Evolutionary conservation across 2,888 invertebrate genomes (phyloP), one percentile per base, ranked within the genome.

Genomic region (Ctena decussata): DNA sequence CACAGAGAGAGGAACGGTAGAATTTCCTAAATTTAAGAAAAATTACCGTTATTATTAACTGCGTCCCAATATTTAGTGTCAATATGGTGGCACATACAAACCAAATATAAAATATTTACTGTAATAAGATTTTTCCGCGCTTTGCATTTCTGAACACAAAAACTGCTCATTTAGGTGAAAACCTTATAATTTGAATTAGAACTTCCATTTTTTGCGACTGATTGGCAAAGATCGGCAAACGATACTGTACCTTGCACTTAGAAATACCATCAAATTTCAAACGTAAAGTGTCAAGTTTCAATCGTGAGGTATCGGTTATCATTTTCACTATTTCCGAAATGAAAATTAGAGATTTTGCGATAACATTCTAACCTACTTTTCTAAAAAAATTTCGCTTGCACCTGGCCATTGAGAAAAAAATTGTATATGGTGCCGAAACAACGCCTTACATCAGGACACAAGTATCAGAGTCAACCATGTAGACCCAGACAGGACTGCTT

Each of bases 161-260:
- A 46, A 15, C 46, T 46, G 46, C 46, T 46, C 46, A 46, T 46
- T n/a, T 46, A 21, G n/a, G 8, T 46, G 2, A 8, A 46, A 65
- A 65, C 18, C 65, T 65, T 27, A 30, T 6, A 27, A 60, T 60
- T 21, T 60, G 27, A 60, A 27, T 60, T 5, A 60, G 27, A 60
- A 60, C 21, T 60, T 60, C 27, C 60, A 60, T 60, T 60, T 60
- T n/a, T n/a, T n/a, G n/a, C n/a, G n/a, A n/a, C n/a, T n/a, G n/a
- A n/a, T n/a, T 6, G 3, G 60, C 24, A 60, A 30, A 60, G 60
- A 60, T 30, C 30, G 60, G 1, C 6, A 60, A 27, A 60, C 18
- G 60, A 60, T 60, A 60, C 60, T 60, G 60, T 60, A 30, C 60
- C 60, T 8, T 6, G 24, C 60, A 60, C 60, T 60, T 21, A 60